Percentiles rank a stretch among this genome's conserved stretches.
phyloP scores from a whole-genome alignment of 2,888 invertebrate genomes.

The Cheilosia soror region DNA sequence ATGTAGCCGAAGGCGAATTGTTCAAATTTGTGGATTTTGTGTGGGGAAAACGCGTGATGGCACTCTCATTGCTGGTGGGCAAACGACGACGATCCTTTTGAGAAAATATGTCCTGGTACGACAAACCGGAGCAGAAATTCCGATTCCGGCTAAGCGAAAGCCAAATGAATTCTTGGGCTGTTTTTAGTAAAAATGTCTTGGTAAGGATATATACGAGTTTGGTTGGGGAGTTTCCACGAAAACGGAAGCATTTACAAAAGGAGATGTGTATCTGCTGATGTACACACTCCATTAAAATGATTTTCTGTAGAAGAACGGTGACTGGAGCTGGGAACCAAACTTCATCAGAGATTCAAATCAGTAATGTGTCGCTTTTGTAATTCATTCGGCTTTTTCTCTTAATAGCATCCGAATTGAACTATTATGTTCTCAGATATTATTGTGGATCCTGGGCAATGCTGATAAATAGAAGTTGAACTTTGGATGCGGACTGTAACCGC shows the following conservation, averaged over 20 bases:
- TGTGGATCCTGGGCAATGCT: too few relatives aligned
- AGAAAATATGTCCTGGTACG: neutral
- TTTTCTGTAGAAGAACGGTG: too few relatives aligned
- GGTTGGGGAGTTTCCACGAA: neutral
- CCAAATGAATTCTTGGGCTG: constrained; percentile 16
- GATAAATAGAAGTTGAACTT: too few relatives aligned
- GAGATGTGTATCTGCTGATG: neutral
- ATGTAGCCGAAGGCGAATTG: constrained; percentile 32
- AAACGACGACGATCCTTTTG: constrained; percentile 5
- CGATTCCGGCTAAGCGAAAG: neutral
- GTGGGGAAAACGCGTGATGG: neutral
- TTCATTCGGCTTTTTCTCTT: too few relatives aligned
- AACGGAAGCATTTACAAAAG: neutral
- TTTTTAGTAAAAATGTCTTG: neutral
- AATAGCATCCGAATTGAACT: too few relatives aligned
- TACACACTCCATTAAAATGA: too few relatives aligned
- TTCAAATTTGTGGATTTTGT: constrained; percentile 43
- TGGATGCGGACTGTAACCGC: too few relatives aligned
- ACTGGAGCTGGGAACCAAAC: too few relatives aligned
- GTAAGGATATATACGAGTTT: too few relatives aligned
- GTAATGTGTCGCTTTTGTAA: too few relatives aligned
- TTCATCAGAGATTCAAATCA: too few relatives aligned
- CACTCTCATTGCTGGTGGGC: constrained; percentile 1
- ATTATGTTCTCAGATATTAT: too few relatives aligned
- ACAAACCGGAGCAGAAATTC: neutral